Conservation (phyloP, 2,888 invertebrate species). For the Harpalus rubripes region DNA sequence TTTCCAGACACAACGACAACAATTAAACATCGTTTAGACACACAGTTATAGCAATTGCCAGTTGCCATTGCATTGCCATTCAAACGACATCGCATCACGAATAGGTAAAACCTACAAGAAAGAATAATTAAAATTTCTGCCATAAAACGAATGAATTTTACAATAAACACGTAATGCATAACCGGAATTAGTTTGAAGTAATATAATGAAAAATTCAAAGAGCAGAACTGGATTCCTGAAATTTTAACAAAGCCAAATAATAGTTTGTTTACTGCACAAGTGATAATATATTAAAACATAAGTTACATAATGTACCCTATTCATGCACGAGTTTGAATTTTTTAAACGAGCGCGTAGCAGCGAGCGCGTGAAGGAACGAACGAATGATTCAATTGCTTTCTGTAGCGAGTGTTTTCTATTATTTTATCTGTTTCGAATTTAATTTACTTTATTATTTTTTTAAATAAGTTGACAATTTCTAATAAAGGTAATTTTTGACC, state of each 20-base stretch:
- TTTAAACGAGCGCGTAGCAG: too few species aligned
- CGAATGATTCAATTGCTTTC: too few species aligned
- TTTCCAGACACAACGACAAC: slow-evolving; percentile 36
- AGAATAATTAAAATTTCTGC: slow-evolving; percentile 50
- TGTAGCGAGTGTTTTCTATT: too few species aligned
- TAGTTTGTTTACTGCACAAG: too few species aligned
- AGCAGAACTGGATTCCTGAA: slow-evolving; percentile 4
- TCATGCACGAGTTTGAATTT: too few species aligned
- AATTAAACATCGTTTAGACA: slow-evolving; percentile 55
- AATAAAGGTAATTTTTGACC: too few species aligned
- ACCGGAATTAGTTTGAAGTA: neutral
- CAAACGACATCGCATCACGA: slow-evolving; percentile 3
- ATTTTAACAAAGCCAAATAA: neutral
- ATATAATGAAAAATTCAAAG: neutral
- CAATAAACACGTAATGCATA: slow-evolving; percentile 57
- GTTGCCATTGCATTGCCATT: slow-evolving; percentile 14
- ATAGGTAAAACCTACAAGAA: neutral
- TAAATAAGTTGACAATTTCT: too few species aligned
- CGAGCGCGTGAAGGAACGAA: too few species aligned
- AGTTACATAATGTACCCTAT: too few species aligned
- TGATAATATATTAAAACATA: too few species aligned
- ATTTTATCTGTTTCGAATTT: too few species aligned
- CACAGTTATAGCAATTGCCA: slow-evolving; percentile 37
- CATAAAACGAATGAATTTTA: slow-evolving; percentile 35
- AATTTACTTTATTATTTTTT: too few species aligned